These are phyloP conservation scores for Enteromius fasciolatus DNA, from an alignment of 2,797 vertebrate species.

Conservation along the genomic window DNA sequence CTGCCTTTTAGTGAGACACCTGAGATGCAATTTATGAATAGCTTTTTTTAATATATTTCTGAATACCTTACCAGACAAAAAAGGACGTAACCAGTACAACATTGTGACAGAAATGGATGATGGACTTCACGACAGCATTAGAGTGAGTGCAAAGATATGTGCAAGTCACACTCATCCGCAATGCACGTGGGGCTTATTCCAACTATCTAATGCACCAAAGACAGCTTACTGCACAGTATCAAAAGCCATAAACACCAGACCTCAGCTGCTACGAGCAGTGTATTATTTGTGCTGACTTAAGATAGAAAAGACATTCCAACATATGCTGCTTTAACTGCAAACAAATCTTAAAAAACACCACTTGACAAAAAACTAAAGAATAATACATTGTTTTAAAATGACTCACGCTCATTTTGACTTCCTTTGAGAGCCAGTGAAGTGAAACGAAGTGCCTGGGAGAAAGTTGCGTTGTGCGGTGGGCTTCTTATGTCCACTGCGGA, in stretches of 20 bases:
- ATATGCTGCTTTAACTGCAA: neutral
- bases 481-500: slow-evolving; percentile 17
- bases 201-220: neutral
- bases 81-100: neutral
- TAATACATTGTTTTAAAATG: neutral
- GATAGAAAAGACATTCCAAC: neutral
- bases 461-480: neutral
- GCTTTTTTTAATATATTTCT: neutral
- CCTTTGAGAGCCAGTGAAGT: neutral
- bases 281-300: neutral
- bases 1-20: neutral
- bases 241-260: neutral
- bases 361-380: neutral
- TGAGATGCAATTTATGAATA: too few relatives aligned
- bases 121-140: neutral
- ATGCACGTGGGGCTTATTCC: neutral
- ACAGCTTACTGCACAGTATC: neutral
- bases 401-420: slow-evolving; percentile 42
- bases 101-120: neutral
- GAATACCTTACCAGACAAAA: neutral
- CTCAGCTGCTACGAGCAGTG: neutral
- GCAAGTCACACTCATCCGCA: neutral
- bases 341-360: neutral
- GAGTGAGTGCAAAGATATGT: neutral
- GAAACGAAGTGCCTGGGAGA: neutral